Evolutionary conservation across 2,113 vertebrate species (phyloP).

Genomic region (Eretmochelys imbricata): DNA sequence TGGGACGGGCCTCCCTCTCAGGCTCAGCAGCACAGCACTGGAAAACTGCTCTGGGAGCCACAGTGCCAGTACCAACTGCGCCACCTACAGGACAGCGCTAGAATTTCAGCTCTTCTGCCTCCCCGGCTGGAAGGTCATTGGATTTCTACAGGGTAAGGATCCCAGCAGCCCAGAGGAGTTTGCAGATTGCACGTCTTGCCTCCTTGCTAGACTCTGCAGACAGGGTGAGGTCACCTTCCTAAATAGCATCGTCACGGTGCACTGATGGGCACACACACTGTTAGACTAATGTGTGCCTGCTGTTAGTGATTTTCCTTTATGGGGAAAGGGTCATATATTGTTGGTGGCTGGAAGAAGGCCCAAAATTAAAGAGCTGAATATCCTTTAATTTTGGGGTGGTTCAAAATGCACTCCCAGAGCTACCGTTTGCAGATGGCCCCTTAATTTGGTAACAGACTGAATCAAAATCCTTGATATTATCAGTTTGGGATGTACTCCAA

Average conservation of each 20-base stretch:
- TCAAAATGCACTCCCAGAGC: background rate
- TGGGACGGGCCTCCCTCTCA: conserved; percentile 67
- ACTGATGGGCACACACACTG: background rate
- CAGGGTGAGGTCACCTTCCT: background rate
- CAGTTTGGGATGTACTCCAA: background rate
- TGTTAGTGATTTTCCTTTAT: background rate
- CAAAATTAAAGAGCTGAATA: background rate
- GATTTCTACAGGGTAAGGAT: conserved; percentile 88
- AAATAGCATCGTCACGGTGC: background rate
- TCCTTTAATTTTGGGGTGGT: background rate
- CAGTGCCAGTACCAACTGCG: conserved; percentile 80
- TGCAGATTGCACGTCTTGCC: background rate
- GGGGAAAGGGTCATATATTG: background rate
- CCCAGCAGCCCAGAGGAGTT: background rate
- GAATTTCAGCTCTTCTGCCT: conserved; percentile 79
- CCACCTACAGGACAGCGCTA: conserved; percentile 80
- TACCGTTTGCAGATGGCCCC: background rate
- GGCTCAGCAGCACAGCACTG: conserved; percentile 56
- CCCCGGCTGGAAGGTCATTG: conserved; percentile 87
- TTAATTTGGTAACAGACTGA: background rate
- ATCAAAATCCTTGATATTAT: background rate
- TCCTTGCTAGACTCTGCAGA: background rate
- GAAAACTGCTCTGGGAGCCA: conserved; percentile 79
- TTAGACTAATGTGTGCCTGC: background rate
- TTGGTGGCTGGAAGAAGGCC: background rate